Evolutionary conservation across 37 sponge, comb jelly and placozoan species (phyloP).

Genomic region (Cliona cf. orientalis): DNA sequence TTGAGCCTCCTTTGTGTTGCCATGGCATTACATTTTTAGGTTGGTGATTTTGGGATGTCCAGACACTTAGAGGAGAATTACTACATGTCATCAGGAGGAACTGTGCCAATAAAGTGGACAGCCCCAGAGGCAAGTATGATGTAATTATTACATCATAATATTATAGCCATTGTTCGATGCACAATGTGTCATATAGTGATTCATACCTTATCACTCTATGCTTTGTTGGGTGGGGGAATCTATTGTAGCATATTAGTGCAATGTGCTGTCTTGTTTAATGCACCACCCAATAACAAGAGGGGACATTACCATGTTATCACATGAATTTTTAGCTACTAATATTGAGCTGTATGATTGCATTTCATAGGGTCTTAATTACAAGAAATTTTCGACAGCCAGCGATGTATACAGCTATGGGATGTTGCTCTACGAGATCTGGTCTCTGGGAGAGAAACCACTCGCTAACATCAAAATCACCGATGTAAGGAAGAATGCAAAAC

Average conservation of each 20-base stretch:
- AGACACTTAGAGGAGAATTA: conserved; percentile 40
- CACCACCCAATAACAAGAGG: no score
- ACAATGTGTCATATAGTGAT: no score
- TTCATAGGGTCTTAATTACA: conserved; percentile 43
- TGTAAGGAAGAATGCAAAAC: conserved; percentile 7
- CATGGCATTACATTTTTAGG: conserved; percentile 10
- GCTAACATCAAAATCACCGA: not conserved
- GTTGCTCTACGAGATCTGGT: conserved; percentile 71
- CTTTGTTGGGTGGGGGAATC: no score
- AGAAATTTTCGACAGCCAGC: conserved; percentile 59
- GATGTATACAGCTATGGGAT: conserved; percentile 74
- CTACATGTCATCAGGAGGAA: conserved; percentile 41
- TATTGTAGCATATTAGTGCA: no score
- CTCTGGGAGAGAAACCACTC: conserved; percentile 54
- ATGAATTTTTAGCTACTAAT: conserved; percentile 3
- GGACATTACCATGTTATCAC: not conserved
- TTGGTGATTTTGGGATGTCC: conserved; percentile 77
- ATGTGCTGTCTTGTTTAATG: no score
- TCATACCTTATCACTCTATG: no score
- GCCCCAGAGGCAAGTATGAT: conserved; percentile 61
- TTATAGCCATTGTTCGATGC: not conserved
- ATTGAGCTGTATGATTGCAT: not conserved
- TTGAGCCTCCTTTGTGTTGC: no score
- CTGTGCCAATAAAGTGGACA: conserved; percentile 72
- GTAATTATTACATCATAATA: not conserved